Base-by-base conservation (phyloP, 1,140 invertebrate genomes). In the Dolichoris vasculosae region DNA sequence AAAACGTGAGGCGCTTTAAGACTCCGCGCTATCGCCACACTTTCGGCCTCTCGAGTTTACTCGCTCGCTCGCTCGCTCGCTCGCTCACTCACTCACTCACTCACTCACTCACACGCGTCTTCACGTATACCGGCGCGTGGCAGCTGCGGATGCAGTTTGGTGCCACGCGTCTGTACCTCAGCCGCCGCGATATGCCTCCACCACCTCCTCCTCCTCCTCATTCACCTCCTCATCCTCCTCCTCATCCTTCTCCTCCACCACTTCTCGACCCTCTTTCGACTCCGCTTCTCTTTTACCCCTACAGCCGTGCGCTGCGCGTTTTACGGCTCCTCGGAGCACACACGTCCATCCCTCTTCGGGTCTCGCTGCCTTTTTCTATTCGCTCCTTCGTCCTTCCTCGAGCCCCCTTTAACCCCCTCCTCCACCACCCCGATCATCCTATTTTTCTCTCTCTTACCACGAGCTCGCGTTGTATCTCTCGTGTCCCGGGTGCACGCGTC, bases 101-200 rank as follows among this genome's bases (percentile, higher is more conserved):
- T 43, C 55, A n/a, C 78, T 46, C 80, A 76, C 75, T 17, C 59
- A 51, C 40, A 67, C 78, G 48, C 38, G 83, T 55, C 75, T 85
- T 59, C 83, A 77, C 87, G 75, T 85, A 75, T 76, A 86, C 55
- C 83, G 84, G 86, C 86, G 77, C 76, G 88, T 87, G 87, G 90
- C 91, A 92, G 91, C 91, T 92, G 92, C 92, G 90, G 87, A 89
- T 90, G 88, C 85, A 85, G 84, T 87, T 84, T 88, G 83, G 88
- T 90, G 91, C 90, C 92, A 93, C 92, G 91, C 91, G 91, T 90
- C 91, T 89, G 46, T 55, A 48, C 75, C 75, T 48, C 35, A 17
- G 20, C 64, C 64, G 32, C 30, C 48, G 51, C 69, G 90, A 84
- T 88, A 87, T 67, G 8, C 51, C 9, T 80, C 64, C 75, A 38